Evolutionary conservation across 2,888 invertebrate species (phyloP), one percentile per base, ranked within the genome.

Genomic region (Ophraella communa): DNA sequence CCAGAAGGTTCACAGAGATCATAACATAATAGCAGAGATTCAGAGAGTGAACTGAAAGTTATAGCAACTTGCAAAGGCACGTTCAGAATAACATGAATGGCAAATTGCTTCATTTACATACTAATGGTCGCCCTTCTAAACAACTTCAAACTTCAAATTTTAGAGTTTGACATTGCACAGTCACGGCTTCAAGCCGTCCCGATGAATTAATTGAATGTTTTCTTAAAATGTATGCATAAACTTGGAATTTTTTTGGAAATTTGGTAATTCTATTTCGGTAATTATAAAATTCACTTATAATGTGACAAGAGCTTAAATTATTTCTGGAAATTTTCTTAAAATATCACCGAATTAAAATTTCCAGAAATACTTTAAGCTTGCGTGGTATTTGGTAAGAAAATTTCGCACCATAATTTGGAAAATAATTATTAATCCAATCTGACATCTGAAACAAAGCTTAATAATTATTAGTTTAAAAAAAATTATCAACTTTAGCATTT

Each of bases 31-130:
- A 27, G 49, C 27, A 27, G 49, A 51, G 49, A 51, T 51, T 51
- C 49, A 17, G 49, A 51, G 49, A 51, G n/a, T n/a, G 49, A 76
- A 74, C 75, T 73, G 60, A 58, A 65, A 76, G 75, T 77, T 77
- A 74, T 76, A 74, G 67, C 68, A 76, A 74, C 76, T 60, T 78
- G 77, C 74, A 79, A 79, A 80, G 78, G 79, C 80, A 79, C 79
- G 79, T 77, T 77, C 76, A 72, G 79, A 77, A 80, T 79, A 79
- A 78, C 74, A 79, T 79, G 79, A 80, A 80, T 80, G 71, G 71
- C 71, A 74, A 76, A 77, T 74, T 73, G 74, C 68, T 67, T 70
- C 66, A 78, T 80, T 80, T 80, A 74, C 79, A 79, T 79, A 69
- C 70, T 73, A 75, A 78, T 78, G 71, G 73, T 8, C 39, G 60